Conservation (phyloP, 2,797 vertebrate genomes). For the Syngnathus acus region DNA sequence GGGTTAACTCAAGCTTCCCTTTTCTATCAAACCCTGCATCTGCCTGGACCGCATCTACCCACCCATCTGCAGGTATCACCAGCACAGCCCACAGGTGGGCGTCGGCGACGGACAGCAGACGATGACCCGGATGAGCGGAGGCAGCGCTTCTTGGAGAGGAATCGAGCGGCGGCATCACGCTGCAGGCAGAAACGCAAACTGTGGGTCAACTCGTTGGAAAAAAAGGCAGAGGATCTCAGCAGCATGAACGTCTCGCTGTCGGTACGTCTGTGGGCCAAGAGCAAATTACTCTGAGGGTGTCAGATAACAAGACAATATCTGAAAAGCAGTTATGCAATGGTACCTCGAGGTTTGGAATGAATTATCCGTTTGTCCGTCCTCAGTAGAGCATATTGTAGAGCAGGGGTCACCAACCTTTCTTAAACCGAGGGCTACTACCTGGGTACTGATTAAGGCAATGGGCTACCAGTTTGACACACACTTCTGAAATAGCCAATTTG, state of each 20-base stretch:
- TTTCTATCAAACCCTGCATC: conserved; percentile 24
- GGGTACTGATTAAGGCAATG: too few species aligned
- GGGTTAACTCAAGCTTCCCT: conserved; percentile 57
- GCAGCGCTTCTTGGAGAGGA: conserved; percentile 92
- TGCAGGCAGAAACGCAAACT: conserved; percentile 95
- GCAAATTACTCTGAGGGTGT: conserved; percentile 8
- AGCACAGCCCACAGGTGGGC: conserved; percentile 90
- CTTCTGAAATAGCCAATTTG: too few species aligned
- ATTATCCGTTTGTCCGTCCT: not conserved
- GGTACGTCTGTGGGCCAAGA: conserved; percentile 67
- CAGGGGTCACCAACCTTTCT: too few species aligned
- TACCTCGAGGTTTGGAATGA: not conserved
- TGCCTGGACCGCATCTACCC: conserved; percentile 20
- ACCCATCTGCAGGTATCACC: conserved; percentile 81
- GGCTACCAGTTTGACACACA: too few species aligned
- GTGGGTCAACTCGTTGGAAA: conserved; percentile 92
- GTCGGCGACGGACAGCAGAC: conserved; percentile 80
- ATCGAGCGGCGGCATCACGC: conserved; percentile 89
- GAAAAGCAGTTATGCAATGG: not conserved
- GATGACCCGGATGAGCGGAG: conserved; percentile 94
- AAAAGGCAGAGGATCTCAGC: conserved; percentile 93
- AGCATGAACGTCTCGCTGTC: conserved; percentile 90
- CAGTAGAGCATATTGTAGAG: not conserved
- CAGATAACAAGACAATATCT: not conserved
- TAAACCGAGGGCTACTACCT: too few species aligned